phyloP scores from a whole-genome alignment of 1,140 invertebrate genomes.

The Nilaparvata lugens region DNA sequence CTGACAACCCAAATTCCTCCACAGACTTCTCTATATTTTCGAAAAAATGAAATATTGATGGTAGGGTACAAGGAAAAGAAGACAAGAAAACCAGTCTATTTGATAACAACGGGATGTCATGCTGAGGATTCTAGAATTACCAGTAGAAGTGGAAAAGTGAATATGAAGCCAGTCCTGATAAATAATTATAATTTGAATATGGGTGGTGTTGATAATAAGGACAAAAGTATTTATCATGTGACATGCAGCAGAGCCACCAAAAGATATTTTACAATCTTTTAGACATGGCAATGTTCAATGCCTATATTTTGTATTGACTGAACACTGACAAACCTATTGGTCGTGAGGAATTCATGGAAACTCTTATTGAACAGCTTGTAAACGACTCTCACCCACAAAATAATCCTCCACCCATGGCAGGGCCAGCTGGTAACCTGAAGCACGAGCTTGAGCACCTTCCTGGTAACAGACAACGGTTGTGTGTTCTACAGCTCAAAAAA shows the following conservation, averaged over 20 bases:
- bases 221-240: constrained; percentile 2
- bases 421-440: background rate
- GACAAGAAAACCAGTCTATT: background rate
- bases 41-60: background rate
- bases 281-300: too few relatives aligned
- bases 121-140: constrained; percentile 2
- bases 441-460: background rate
- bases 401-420: background rate
- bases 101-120: too few relatives aligned
- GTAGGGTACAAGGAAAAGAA: background rate
- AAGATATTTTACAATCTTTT: constrained; percentile 6
- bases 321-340: background rate
- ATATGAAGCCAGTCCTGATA: constrained; percentile 3
- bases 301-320: constrained; percentile 1
- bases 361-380: background rate
- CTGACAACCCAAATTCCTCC: background rate
- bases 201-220: too few relatives aligned
- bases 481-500: background rate
- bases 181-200: constrained; percentile 9
- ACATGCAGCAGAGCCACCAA: background rate
- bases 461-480: background rate
- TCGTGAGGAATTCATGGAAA: too few relatives aligned
- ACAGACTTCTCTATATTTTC: background rate
- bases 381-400: background rate
- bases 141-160: background rate